phyloP scores from a whole-genome alignment of 2,888 invertebrate genomes.

The Minunthozetes semirufus region DNA sequence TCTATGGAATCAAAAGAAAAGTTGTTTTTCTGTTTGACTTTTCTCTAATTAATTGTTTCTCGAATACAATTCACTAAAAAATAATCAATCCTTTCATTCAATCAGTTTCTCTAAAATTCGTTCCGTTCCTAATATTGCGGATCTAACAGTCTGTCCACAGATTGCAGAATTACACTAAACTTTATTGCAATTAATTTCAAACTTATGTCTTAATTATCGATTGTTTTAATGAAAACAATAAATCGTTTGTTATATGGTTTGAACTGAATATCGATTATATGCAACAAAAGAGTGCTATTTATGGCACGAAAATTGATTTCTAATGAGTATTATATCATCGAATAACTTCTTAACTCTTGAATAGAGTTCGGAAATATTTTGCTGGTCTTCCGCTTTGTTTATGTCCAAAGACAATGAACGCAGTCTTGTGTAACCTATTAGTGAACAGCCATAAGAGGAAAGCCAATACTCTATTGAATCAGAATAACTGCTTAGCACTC shows the following conservation, averaged over 20 bases:
- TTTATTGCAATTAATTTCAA: no score
- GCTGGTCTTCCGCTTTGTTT: not conserved
- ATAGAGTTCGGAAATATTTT: not conserved
- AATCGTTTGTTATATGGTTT: no score
- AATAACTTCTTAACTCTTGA: no score
- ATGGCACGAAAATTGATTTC: no score
- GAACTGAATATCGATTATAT: no score
- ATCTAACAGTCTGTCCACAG: no score
- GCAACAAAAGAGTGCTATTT: no score
- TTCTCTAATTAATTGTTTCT: not conserved
- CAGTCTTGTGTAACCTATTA: not conserved
- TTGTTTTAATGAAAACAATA: no score
- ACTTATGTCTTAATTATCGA: no score
- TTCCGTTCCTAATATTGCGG: not conserved
- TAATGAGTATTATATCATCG: no score
- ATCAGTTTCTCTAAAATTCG: not conserved
- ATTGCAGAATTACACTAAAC: no score
- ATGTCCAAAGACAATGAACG: not conserved
- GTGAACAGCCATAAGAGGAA: not conserved
- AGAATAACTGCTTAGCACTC: not conserved
- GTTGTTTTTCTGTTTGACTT: not conserved
- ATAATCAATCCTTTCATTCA: not conserved
- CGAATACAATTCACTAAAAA: not conserved
- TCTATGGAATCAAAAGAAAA: not conserved
- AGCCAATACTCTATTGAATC: not conserved